phyloP scores from a whole-genome alignment of 2,113 vertebrate species.

The Tursiops truncatus region DNA sequence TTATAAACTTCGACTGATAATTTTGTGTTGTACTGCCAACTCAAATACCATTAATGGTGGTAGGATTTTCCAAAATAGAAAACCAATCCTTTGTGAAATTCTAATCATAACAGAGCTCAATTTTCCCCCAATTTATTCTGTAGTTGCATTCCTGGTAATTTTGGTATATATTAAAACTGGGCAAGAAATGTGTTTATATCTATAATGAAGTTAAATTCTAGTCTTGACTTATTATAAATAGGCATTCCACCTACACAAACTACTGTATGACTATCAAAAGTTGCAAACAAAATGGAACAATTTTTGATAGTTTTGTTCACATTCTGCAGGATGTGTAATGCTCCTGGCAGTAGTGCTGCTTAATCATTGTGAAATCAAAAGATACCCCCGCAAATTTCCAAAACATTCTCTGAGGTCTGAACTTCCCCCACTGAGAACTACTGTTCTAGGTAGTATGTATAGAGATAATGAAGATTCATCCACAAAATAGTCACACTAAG shows the following conservation, averaged over 20 bases:
- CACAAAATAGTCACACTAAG: neutral
- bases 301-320: neutral
- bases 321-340: neutral
- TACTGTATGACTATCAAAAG: neutral
- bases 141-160: no score
- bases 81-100: neutral
- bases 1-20: neutral
- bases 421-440: neutral
- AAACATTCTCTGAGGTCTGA: neutral
- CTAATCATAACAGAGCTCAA: neutral
- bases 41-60: neutral
- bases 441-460: neutral
- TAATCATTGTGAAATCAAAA: neutral
- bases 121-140: neutral
- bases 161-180: no score
- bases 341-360: neutral
- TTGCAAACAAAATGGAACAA: neutral
- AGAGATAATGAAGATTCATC: neutral
- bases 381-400: neutral
- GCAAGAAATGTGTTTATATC: no score
- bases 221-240: neutral
- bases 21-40: neutral
- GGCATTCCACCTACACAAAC: neutral
- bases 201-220: neutral
- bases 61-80: neutral